Conservation (phyloP, 2,888 invertebrate species). For the Andrena minutula region DNA sequence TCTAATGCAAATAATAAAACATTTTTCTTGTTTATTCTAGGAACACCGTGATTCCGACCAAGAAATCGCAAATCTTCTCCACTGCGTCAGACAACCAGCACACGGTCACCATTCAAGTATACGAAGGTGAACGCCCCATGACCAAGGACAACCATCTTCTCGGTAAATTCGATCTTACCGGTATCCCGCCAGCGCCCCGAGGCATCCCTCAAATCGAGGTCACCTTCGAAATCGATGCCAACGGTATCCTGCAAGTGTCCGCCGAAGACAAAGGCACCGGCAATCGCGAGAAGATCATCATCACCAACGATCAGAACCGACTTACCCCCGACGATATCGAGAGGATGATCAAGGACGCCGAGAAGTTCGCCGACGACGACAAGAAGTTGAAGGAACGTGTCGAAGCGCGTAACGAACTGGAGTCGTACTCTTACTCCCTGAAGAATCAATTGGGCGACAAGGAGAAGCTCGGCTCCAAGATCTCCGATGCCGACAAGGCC, state of each 20-base stretch:
- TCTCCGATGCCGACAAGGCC: conserved; percentile 94
- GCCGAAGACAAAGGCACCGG: conserved; percentile 99
- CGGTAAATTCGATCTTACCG: conserved; percentile 99
- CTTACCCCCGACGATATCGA: conserved; percentile 99
- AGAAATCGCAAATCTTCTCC: conserved; percentile 99
- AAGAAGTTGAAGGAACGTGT: conserved; percentile 98
- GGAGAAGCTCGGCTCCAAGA: conserved; percentile 97
- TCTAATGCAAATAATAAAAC: neutral
- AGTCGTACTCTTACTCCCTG: conserved; percentile 98
- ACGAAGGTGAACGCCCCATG: conserved; percentile 99
- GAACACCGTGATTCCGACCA: conserved; percentile 99
- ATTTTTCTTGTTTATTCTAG: conserved; percentile 82
- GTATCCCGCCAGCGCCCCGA: conserved; percentile 97
- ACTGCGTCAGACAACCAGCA: conserved; percentile 99
- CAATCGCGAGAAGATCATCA: conserved; percentile 99
- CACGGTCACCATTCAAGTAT: conserved; percentile 98
- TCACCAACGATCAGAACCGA: conserved; percentile 99
- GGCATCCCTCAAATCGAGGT: conserved; percentile 98
- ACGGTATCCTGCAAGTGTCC: conserved; percentile 97
- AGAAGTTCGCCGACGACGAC: conserved; percentile 99
- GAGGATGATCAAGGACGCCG: conserved; percentile 99
- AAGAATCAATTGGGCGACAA: conserved; percentile 99
- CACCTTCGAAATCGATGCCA: conserved; percentile 97
- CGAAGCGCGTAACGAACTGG: conserved; percentile 98
- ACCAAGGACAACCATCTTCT: conserved; percentile 99